Evolutionary conservation across 2,888 invertebrate species (phyloP).

Genomic region (Aproaerema taeniolella): DNA sequence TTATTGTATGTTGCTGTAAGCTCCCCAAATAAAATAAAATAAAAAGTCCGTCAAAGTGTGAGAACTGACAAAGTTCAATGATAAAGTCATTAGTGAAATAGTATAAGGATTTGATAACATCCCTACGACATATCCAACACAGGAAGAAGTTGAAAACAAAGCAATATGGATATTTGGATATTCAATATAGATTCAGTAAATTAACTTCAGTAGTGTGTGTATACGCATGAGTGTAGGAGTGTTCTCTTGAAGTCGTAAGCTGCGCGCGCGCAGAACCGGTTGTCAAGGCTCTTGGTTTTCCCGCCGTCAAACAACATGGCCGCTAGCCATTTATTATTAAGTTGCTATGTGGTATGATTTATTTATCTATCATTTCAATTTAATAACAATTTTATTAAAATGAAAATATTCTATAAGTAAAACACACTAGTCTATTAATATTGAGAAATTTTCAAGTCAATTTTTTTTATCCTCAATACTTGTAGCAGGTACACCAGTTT

Average conservation of each 20-base stretch:
- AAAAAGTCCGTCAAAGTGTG: too few relatives aligned
- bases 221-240: neutral
- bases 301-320: conserved; percentile 50
- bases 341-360: conserved; percentile 11
- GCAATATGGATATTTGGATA: neutral
- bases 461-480: neutral
- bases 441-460: neutral
- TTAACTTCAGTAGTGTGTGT: neutral
- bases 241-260: conserved; percentile 3
- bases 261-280: conserved; percentile 53
- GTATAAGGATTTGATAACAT: neutral
- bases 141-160: neutral
- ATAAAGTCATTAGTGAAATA: neutral
- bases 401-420: neutral
- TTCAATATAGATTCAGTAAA: neutral
- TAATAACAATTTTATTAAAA: neutral
- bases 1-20: too few relatives aligned
- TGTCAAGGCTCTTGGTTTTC: conserved; percentile 69
- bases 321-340: conserved; percentile 16
- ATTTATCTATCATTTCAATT: neutral
- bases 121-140: neutral
- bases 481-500: too few relatives aligned
- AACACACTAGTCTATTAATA: neutral
- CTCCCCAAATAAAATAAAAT: too few relatives aligned
- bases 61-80: too few relatives aligned